Base-by-base conservation (phyloP, 2,797 vertebrate genomes). In the Tamandua tetradactyla region DNA sequence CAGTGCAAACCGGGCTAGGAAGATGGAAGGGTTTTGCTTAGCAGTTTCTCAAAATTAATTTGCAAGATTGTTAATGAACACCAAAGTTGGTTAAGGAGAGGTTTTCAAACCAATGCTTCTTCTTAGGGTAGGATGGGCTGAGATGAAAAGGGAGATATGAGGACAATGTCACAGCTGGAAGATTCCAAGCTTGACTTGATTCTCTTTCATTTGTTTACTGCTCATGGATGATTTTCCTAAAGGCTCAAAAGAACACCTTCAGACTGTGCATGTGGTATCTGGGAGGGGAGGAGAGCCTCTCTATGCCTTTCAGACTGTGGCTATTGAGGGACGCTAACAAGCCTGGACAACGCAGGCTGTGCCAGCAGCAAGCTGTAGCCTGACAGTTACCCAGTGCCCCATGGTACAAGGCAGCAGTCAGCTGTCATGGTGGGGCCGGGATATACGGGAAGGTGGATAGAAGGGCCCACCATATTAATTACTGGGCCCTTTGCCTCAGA, bases 291-390 rank as follows among this genome's bases (percentile, higher is more conserved):
- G 18, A 15, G 93, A 74, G 17, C 9, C 55, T 75, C 57, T 61
- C 32, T 2, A 37, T n/a, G 81, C 74, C 71, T 71, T 71, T 69
- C 59, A 74, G 81, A 47, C 55, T 91, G 49, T 91, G 66, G 44
- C 72, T 89, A 72, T 59, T 94, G 75, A 95, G 37, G 7, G 32
- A 74, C 71, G 22, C 59, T 94, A 95, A 96, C 62, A 85, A 12
- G 20, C 76, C 92, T 81, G 8, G 89, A 92, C 84, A 93, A 49
- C 4, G 1, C 42, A 23, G 18, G 18, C 40, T 78, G 55, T 75
- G 55, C 57, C 68, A 40, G 3, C 76, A 84, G 66, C 42, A 89
- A 52, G 55, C 42, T 91, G 22, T 74, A 66, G 3, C 57, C 42
- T 30, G 2, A 25, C 69, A n/a, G 35, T 76, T 87, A 7, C 64